Evolutionary conservation across 2,888 invertebrate genomes (phyloP), one percentile per base, ranked within the genome.

Genomic region (Harpagoxenus sublaevis): DNA sequence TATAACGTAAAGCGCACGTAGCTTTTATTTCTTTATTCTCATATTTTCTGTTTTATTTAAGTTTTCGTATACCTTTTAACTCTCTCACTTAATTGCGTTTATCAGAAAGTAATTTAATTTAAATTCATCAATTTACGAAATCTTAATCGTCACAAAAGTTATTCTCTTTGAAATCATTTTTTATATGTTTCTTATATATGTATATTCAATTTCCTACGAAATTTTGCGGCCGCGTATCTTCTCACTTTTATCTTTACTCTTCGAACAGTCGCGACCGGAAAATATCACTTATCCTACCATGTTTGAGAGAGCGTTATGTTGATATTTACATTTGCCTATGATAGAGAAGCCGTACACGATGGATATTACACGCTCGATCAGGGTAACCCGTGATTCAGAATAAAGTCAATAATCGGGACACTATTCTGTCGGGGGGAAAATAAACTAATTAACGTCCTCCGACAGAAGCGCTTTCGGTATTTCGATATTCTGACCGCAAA

Each of bases 361-460:
- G n/a, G 71, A 75, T 51, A 82, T 82, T 81, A 71, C 65, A 65
- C 45, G 82, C 31, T 48, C 78, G 83, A 62, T 78, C 82, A 83
- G 84, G 9, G 31, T 10, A 48, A 57, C 39, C 70, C 45, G 68
- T 57, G 83, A 86, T 82, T 86, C 70, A 15, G 63, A 81, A 81
- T 35, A 62, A 86, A 86, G 84, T 88, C 81, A 73, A 81, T 86
- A 83, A 62, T 55, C 65, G 45, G 55, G 48, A 35, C 77, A 65
- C 31, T 68, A 23, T 62, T 45, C 55, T 48, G 18, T 60, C 53
- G n/a, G 51, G 31, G 65, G 70, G 84, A 85, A 88, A 79, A 88
- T 85, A 88, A 88, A 84, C 86, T 86, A 85, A 88, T 88, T 88
- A 88, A 66, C 15, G 48, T 71, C 62, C 60, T 31, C 55, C 39